These are phyloP conservation scores for Belonocnema kinseyi DNA, from an alignment of 1,140 invertebrate genomes.

Conservation along the genomic window DNA sequence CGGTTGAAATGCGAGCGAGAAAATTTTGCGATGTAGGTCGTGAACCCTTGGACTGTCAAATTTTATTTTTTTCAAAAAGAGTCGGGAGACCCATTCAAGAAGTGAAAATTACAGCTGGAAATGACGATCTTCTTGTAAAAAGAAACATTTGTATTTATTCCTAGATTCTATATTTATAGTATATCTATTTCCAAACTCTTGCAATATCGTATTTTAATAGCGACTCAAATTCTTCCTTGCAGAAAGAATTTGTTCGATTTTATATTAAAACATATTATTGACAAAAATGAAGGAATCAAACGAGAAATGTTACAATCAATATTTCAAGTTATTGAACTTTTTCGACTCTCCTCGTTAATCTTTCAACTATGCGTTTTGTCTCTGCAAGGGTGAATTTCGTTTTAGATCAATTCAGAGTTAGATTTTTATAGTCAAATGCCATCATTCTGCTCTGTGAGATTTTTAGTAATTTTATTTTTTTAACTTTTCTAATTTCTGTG, in stretches of 20 bases:
- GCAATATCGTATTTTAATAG: background rate
- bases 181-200: background rate
- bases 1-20: slow-evolving; percentile 1
- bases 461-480: slow-evolving; percentile 3
- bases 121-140: slow-evolving; percentile 26
- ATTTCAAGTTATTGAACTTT: background rate
- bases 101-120: background rate
- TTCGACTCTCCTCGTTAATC: background rate
- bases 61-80: too few species aligned
- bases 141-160: slow-evolving; percentile 5
- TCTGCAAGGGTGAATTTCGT: slow-evolving; percentile 13
- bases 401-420: background rate
- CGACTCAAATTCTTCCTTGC: slow-evolving; percentile 15
- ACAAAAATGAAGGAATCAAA: too few species aligned
- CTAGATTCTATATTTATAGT: background rate
- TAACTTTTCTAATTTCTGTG: slow-evolving; percentile 6
- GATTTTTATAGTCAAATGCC: background rate
- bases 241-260: background rate
- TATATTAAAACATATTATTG: too few species aligned
- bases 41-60: too few species aligned
- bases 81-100: too few species aligned
- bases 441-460: background rate
- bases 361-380: background rate
- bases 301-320: background rate
- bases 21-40: background rate